Percentiles rank a stretch among this genome's conserved stretches.
Conservation (phyloP, 2,797 vertebrate species). For the Cyclopterus lumpus region DNA sequence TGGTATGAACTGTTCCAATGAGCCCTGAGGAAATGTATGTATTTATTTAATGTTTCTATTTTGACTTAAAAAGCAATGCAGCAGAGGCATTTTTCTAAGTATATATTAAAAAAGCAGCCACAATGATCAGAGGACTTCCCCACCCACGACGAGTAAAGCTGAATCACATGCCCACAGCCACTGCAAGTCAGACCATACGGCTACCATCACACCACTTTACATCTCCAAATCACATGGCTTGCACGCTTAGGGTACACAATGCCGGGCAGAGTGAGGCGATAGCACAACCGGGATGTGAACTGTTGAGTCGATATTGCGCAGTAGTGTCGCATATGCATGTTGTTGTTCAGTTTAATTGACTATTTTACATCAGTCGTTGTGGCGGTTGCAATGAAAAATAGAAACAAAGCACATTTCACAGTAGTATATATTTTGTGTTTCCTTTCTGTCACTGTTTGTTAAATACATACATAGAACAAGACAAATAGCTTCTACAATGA, state of each 20-base stretch:
- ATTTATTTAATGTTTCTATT: conserved; percentile 53
- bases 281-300: conserved; percentile 37
- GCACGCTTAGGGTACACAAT: conserved; percentile 61
- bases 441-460: conserved; percentile 76
- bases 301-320: conserved; percentile 27
- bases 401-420: conserved; percentile 84
- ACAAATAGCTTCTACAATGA: conserved; percentile 78
- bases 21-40: conserved; percentile 79
- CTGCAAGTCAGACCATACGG: conserved; percentile 70
- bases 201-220: conserved; percentile 73
- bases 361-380: conserved; percentile 62
- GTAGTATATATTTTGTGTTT: conserved; percentile 79
- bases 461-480: conserved; percentile 82
- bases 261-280: conserved; percentile 47
- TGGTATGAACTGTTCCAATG: conserved; percentile 61
- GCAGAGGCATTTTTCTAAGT: conserved; percentile 58
- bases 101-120: conserved; percentile 72
- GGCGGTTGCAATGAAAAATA: conserved; percentile 69
- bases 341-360: conserved; percentile 49
- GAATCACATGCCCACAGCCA: conserved; percentile 74
- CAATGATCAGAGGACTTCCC: conserved; percentile 58
- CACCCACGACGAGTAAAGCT: conserved; percentile 72
- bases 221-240: conserved; percentile 70
- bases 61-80: conserved; percentile 55
- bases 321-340: conserved; percentile 52